Base-by-base conservation (phyloP, 2,113 vertebrate genomes). In the Carassius auratus region DNA sequence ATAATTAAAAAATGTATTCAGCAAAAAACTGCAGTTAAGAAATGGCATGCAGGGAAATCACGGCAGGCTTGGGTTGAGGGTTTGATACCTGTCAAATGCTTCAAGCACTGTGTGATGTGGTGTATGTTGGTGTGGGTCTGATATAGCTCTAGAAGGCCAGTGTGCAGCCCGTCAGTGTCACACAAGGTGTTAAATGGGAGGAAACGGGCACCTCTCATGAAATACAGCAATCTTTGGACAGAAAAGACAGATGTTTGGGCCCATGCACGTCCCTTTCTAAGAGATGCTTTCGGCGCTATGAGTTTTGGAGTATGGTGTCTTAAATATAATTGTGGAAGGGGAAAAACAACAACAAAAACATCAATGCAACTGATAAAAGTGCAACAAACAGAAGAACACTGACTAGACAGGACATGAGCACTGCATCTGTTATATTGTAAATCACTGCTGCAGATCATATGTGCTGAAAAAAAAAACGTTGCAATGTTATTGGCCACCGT, bases 81-180 rank as follows among this genome's bases (percentile, higher is more conserved):
- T 42, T 66, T 13, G 64, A 84, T 52, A 74, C 86, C 87, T 91
- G 91, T 92, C 87, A 92, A 90, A 92, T 92, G 84, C 89, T 90
- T 90, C 91, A 84, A 89, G 83, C 87, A 79, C 86, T 75, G 66
- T 87, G 74, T 89, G 87, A 7, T 30, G 76, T 83, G 12, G 36
- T 69, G 21, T 42, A 59, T 74, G 69, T 33, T 0, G 23, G 59
- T 62, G 9, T 73, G 3, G 8, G 3, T 30, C 55, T 73, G 38
- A 59, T 15, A 30, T 52, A 38, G 76, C 61, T 55, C 26, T 38
- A 84, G 57, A 76, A 76, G 8, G 13, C 68, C 45, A 42, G 21
- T 83, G 71, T 6, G 42, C 5, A 2, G 71, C 38, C 19, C 38
- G 1, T 78, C 52, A 50, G 76, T 74, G 87, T 87, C 42, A 48